Base-by-base conservation (phyloP, 2,888 invertebrate genomes). In the Melieria crassipennis region DNA sequence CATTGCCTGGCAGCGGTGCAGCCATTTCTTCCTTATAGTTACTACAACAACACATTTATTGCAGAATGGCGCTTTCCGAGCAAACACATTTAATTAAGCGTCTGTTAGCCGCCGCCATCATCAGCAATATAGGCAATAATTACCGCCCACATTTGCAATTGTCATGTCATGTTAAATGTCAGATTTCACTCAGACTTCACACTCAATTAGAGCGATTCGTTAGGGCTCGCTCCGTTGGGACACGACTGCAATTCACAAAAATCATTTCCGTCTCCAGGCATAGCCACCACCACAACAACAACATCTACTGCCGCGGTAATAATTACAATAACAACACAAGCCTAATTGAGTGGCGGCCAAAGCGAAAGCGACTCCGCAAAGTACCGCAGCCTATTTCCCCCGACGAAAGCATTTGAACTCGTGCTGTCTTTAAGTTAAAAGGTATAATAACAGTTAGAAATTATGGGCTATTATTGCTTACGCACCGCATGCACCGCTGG, bases 381-480 rank as follows among this genome's bases (percentile, higher is more conserved):
- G 30, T 30, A 30, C 30, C 30, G 30, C 30, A 30, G 30, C 30
- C 7, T 11, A 50, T 9, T 11, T 63, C 47, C 13, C 16, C 7
- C 42, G 11, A 9, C 4, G 7, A n/a, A 7, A 9, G 52, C 42
- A 57, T 70, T 73, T 76, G 76, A 74, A 67, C 73, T 75, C 75
- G 77, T 74, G 81, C 77, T 78, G 76, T 75, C 79, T 80, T 77
- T 78, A 77, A 72, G 79, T 78, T 81, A 82, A 83, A 83, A 80
- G 80, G 78, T 77, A 81, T 76, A 73, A 83, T 81, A 83, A 82
- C 79, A 79, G 78, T 81, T 78, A 82, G 77, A 82, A 81, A 80
- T 83, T 81, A 83, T 81, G 80, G 81, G 79, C 81, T 78, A 80
- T 77, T 81, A 79, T 79, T 80, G 80, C 78, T 75, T 76, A 75